Evolutionary conservation across 2,113 vertebrate species (phyloP).

Genomic region (Stictonetta naevosa): DNA sequence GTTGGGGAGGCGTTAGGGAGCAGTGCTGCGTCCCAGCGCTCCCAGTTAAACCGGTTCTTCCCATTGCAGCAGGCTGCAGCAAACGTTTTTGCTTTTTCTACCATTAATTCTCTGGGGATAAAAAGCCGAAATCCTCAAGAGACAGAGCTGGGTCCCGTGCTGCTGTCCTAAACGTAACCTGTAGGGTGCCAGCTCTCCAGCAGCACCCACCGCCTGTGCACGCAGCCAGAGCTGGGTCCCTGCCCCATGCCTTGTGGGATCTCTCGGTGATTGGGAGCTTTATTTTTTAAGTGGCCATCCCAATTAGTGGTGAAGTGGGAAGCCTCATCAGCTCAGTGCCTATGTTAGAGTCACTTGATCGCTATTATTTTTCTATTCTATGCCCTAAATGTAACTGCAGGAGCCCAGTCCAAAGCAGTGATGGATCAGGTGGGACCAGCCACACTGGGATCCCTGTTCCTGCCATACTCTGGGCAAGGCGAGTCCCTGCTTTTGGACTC

Average conservation of each 20-base stretch:
- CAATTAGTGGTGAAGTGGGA: conserved; percentile 16
- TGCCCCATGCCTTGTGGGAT: background rate
- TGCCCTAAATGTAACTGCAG: background rate
- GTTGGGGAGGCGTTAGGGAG: background rate
- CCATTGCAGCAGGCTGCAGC: background rate
- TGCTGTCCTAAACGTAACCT: background rate
- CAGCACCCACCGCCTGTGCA: background rate
- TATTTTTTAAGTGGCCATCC: conserved; percentile 23
- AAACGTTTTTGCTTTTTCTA: background rate
- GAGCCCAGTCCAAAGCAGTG: background rate
- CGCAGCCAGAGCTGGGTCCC: background rate
- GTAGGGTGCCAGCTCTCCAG: background rate
- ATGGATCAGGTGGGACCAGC: background rate
- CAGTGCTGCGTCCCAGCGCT: background rate
- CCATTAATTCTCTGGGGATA: background rate
- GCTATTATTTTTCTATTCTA: conserved; percentile 19
- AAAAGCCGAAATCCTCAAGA: background rate
- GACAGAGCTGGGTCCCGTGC: background rate
- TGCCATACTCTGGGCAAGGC: background rate
- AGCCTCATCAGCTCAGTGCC: conserved; percentile 19
- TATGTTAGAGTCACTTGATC: background rate
- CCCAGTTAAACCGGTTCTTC: background rate
- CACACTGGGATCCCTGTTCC: background rate
- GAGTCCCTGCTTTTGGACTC: background rate
- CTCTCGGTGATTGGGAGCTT: background rate